Evolutionary conservation across 2,113 vertebrate species (phyloP), one percentile per base, ranked within the genome.

Genomic region (Ceyx melanurus): DNA sequence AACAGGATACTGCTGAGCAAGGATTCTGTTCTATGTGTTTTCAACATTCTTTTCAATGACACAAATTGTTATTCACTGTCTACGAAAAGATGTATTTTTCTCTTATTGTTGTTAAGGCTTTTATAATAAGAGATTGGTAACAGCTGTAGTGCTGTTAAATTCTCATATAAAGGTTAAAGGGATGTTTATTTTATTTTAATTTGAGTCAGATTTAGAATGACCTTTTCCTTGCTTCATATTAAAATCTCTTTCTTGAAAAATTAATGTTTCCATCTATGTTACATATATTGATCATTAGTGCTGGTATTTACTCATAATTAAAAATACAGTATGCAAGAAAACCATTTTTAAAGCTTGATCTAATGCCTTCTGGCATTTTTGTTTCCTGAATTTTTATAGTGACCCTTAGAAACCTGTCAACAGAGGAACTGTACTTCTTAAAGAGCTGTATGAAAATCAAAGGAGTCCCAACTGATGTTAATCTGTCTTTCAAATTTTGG

Each of bases 291-390:
- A 88, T 94, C 94, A 83, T 80, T 53, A 68, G n/a, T 65, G 50
- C 48, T 83, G 79, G 48, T 88, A 65, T 84, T 95, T 73, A 66
- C 68, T 90, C 42, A 79, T 79, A 84, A 93, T 88, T 86, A 90
- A 85, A 86, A 75, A 40, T 84, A 43, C 15, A 72, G n/a, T 12
- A 67, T 43, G n/a, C 9, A 51, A 48, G 53, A 53, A 83, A 86
- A 33, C 2, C 0, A 17, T 58, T 71, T 92, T 60, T 56, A 40
- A 88, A 78, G 58, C 21, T 57, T 75, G 11, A 61, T 78, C 19
- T 83, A 46, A 93, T 86, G 23, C 57, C 26, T 67, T 68, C 15
- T 78, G 53, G 26, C 5, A 26, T 54, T 82, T 95, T 76, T 80
- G 51, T 88, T 91, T 83, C 33, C 37, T 60, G 28, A 22, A 10